Evolutionary conservation across 1,140 invertebrate genomes (phyloP).

Genomic region (Calephelis virginiensis): DNA sequence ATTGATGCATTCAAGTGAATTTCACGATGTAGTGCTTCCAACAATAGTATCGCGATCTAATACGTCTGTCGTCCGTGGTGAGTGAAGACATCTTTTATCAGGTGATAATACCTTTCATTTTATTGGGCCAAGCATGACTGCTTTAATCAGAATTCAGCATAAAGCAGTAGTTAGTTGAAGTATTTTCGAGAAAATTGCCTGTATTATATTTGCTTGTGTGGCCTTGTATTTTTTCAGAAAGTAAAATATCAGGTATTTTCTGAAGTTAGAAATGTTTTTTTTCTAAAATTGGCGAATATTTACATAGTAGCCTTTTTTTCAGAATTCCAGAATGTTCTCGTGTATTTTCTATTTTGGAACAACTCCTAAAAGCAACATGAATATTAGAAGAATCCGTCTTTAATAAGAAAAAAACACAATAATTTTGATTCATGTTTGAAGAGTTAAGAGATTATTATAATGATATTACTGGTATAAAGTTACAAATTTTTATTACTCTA

Average conservation of each 20-base stretch:
- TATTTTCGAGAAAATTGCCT: slow-evolving; percentile 18
- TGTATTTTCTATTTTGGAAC: slow-evolving; percentile 68
- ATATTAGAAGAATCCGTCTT: no score
- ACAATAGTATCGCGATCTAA: slow-evolving; percentile 63
- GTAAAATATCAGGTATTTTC: slow-evolving; percentile 12
- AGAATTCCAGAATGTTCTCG: slow-evolving; percentile 70
- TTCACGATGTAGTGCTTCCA: slow-evolving; percentile 62
- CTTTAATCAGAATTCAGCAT: slow-evolving; percentile 38
- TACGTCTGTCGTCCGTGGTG: slow-evolving; percentile 70
- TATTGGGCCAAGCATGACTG: slow-evolving; percentile 69
- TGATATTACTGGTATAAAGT: no score
- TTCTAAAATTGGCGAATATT: neutral
- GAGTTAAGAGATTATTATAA: no score
- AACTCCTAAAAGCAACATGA: slow-evolving; percentile 33
- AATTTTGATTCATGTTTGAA: no score
- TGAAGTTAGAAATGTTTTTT: slow-evolving; percentile 3
- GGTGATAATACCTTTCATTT: slow-evolving; percentile 73
- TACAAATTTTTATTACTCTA: no score
- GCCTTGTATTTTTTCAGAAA: slow-evolving; percentile 12
- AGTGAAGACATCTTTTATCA: slow-evolving; percentile 76
- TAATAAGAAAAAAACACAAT: no score
- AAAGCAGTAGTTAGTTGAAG: slow-evolving; percentile 45
- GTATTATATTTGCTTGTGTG: slow-evolving; percentile 13
- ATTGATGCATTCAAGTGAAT: slow-evolving; percentile 65
- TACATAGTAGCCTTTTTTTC: slow-evolving; percentile 43